Evolutionary conservation across 1,140 invertebrate species (phyloP).

Genomic region (Hypsibius dujardini): DNA sequence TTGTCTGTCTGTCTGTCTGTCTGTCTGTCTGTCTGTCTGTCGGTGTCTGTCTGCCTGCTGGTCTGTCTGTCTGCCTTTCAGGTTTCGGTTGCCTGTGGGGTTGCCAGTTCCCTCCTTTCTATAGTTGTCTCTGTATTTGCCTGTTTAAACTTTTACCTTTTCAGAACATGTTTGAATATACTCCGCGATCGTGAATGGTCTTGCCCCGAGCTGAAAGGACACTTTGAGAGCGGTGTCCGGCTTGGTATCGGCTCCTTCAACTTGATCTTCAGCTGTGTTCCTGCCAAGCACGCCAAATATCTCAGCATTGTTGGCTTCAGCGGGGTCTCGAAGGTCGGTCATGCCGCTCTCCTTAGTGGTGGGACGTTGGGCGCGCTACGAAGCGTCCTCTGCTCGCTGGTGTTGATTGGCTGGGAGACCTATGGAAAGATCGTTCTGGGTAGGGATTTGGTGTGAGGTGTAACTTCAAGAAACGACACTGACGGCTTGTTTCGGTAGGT

Average conservation of each 20-base stretch:
- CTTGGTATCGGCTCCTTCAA: conserved; percentile 13
- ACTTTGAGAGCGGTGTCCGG: conserved; percentile 15
- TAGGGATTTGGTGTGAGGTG: neutral
- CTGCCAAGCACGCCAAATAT: conserved; percentile 12
- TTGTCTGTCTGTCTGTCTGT: no score
- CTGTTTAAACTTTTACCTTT: neutral
- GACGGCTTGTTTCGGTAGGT: neutral
- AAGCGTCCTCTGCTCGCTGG: neutral
- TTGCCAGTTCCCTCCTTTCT: no score
- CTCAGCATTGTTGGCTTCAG: conserved; percentile 13
- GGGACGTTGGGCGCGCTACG: neutral
- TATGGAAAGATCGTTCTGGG: conserved; percentile 11
- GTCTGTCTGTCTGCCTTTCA: no score
- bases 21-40: no score
- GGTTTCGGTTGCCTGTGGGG: no score
- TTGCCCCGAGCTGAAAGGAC: neutral
- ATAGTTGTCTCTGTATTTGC: no score
- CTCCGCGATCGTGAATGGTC: neutral
- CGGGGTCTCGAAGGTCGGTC: neutral
- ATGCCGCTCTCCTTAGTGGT: neutral
- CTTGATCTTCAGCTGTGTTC: conserved; percentile 16
- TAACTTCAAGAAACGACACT: no score
- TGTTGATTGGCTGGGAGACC: conserved; percentile 11
- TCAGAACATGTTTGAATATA: neutral
- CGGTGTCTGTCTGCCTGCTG: no score